These are phyloP conservation scores for Eledona agricola DNA, from an alignment of 2,888 invertebrate species.

Conservation along the genomic window DNA sequence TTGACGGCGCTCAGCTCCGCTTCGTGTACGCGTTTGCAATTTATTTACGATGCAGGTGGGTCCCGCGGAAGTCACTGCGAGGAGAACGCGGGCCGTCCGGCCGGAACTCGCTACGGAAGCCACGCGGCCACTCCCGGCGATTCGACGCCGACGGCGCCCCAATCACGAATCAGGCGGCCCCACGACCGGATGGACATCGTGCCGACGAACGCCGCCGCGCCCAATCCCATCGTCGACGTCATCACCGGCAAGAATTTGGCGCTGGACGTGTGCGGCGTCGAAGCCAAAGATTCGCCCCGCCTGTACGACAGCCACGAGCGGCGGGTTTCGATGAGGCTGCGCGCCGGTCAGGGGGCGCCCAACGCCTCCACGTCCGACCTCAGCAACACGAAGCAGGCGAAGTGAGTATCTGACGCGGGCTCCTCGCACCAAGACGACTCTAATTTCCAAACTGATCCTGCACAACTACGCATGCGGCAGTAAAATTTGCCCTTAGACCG, in stretches of 20 bases:
- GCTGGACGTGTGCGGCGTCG: background rate
- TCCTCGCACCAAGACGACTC: background rate
- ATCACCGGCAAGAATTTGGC: conserved; percentile 59
- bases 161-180: conserved; percentile 51
- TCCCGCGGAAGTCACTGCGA: conserved; percentile 63
- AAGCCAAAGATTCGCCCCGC: conserved; percentile 56
- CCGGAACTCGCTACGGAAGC: conserved; percentile 53
- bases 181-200: conserved; percentile 61
- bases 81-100: conserved; percentile 58
- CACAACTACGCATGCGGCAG: no score
- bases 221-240: conserved; percentile 60
- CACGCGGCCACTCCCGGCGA: conserved; percentile 57
- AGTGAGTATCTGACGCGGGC: conserved; percentile 58
- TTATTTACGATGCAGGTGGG: conserved; percentile 59
- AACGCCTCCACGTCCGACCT: conserved; percentile 63
- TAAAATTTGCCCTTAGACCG: no score
- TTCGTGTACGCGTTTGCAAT: no score
- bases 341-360: conserved; percentile 58
- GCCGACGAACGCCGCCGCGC: conserved; percentile 57
- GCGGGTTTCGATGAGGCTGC: conserved; percentile 60
- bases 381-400: conserved; percentile 63
- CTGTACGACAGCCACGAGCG: conserved; percentile 60
- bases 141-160: conserved; percentile 60
- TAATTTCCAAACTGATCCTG: no score
- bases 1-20: no score